phyloP scores from a whole-genome alignment of 2,797 vertebrate genomes.

The Pangasius macronema region DNA sequence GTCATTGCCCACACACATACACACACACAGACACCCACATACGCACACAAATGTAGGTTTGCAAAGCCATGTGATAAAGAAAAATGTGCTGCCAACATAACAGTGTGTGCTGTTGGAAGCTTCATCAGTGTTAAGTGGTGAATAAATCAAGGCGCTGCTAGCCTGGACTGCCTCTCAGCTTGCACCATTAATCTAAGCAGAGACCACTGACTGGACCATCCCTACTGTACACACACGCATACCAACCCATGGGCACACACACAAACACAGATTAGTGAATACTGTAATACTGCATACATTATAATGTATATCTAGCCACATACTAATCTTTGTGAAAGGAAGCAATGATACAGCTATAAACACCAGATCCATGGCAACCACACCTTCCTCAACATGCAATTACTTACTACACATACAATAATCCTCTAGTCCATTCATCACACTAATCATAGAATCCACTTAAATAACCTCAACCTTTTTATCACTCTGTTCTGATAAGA shows the following conservation, averaged over 20 bases:
- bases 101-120: slow-evolving; percentile 89
- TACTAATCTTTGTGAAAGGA: slow-evolving; percentile 31
- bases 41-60: slow-evolving; percentile 10
- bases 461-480: slow-evolving; percentile 27
- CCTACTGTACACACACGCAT: slow-evolving; percentile 39
- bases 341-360: slow-evolving; percentile 42
- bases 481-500: slow-evolving; percentile 7
- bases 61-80: slow-evolving; percentile 73
- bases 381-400: slow-evolving; percentile 21
- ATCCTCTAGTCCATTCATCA: slow-evolving; percentile 42
- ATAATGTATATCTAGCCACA: slow-evolving; percentile 5
- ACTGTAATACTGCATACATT: slow-evolving; percentile 9
- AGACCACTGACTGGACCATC: slow-evolving; percentile 42
- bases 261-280: slow-evolving; percentile 19
- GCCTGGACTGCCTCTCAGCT: slow-evolving; percentile 78
- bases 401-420: slow-evolving; percentile 31
- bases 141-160: slow-evolving; percentile 91
- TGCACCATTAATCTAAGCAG: slow-evolving; percentile 76
- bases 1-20: slow-evolving; percentile 2
- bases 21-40: slow-evolving; percentile 11
- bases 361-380: slow-evolving; percentile 49
- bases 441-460: slow-evolving; percentile 29
- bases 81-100: slow-evolving; percentile 86
- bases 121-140: slow-evolving; percentile 97
- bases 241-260: slow-evolving; percentile 3